These are phyloP conservation scores for Stenolophus ochropezus DNA, from an alignment of 2,888 invertebrate species.

Conservation along the genomic window DNA sequence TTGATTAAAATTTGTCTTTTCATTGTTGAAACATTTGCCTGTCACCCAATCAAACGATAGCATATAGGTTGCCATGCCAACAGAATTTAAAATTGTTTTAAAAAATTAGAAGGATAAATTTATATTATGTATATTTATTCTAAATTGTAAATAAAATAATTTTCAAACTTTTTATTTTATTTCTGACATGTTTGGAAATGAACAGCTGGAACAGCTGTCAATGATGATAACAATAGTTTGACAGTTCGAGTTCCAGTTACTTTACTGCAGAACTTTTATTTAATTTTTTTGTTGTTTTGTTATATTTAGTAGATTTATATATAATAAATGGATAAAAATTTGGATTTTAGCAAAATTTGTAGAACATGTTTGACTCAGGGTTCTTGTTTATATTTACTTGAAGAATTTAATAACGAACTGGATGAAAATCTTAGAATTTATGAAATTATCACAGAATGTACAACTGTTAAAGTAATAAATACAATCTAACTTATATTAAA, in stretches of 20 bases:
- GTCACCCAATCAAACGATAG: too few species aligned
- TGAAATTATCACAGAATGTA: background rate
- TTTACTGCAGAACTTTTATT: background rate
- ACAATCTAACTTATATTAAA: background rate
- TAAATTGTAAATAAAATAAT: too few species aligned
- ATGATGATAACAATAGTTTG: background rate
- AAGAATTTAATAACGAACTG: background rate
- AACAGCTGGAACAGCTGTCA: too few species aligned
- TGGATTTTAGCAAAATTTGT: constrained; percentile 33
- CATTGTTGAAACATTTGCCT: too few species aligned
- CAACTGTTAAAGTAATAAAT: constrained; percentile 4
- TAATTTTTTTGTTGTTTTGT: background rate
- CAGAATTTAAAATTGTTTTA: too few species aligned
- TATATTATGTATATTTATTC: too few species aligned
- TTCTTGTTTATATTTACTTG: constrained; percentile 9
- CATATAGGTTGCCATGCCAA: too few species aligned
- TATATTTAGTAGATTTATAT: background rate
- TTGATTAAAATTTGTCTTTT: too few species aligned
- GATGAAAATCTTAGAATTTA: background rate
- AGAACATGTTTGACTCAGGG: constrained; percentile 38
- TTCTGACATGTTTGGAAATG: too few species aligned
- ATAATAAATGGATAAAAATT: constrained; percentile 22
- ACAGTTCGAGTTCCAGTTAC: background rate
- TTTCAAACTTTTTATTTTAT: too few species aligned
- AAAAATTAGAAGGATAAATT: too few species aligned